Evolutionary conservation across 2,113 vertebrate species (phyloP).

Genomic region (Prionailurus viverrinus): DNA sequence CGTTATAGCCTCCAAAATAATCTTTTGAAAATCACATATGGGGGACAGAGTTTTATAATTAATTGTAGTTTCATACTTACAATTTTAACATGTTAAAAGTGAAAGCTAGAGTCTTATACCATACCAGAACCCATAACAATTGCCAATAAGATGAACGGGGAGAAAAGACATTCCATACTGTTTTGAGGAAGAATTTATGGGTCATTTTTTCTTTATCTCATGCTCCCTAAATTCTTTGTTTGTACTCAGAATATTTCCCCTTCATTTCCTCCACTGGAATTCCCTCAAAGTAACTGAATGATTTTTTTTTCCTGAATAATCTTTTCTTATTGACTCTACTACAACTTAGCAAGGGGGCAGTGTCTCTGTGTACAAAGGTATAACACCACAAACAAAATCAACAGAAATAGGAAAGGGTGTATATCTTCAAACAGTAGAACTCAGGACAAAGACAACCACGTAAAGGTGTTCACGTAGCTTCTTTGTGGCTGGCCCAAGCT

Average conservation of each 20-base stretch:
- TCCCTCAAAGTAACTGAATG: not conserved
- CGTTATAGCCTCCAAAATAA: not conserved
- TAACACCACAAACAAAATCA: not conserved
- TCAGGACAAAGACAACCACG: not conserved
- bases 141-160: not conserved
- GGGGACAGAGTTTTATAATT: not conserved
- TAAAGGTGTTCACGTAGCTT: not conserved
- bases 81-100: slow-evolving; percentile 14
- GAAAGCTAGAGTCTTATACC: not conserved
- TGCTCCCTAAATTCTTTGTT: not conserved
- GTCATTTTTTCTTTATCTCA: not conserved
- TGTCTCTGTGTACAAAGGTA: not conserved
- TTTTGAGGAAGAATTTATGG: not conserved
- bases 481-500: not conserved
- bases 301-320: not conserved
- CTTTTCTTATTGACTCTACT: not conserved
- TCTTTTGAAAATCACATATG: not conserved
- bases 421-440: not conserved
- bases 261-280: not conserved
- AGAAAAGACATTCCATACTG: not conserved
- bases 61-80: not conserved
- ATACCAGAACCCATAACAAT: not conserved
- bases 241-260: not conserved
- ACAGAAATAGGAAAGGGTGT: no score
- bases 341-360: not conserved